Percentiles rank a stretch among this genome's conserved stretches.
These are phyloP conservation scores for Mus musculus DNA, from an alignment of 2,113 vertebrate species.

Conservation along the genomic window GRCm39 chr11:89657001-89657500, in stretches of 20 bases:
- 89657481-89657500: background rate
- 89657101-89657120: background rate
- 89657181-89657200: background rate
- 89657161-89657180: background rate
- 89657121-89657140: background rate
- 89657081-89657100: background rate
- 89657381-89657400: background rate
- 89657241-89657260: background rate
- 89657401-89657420: background rate
- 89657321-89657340: background rate
- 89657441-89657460: background rate
- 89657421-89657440: background rate
- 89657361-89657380: background rate
- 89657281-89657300: background rate
- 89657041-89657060: background rate
- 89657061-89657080: background rate
- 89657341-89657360: background rate
- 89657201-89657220: background rate
- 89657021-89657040: background rate
- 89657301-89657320: background rate
- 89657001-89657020: background rate
- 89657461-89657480: background rate
- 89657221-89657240: background rate
- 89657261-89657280: background rate
- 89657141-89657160: background rate